Conservation (phyloP, 2,797 vertebrate species). For the Pipistrellus nathusii region DNA sequence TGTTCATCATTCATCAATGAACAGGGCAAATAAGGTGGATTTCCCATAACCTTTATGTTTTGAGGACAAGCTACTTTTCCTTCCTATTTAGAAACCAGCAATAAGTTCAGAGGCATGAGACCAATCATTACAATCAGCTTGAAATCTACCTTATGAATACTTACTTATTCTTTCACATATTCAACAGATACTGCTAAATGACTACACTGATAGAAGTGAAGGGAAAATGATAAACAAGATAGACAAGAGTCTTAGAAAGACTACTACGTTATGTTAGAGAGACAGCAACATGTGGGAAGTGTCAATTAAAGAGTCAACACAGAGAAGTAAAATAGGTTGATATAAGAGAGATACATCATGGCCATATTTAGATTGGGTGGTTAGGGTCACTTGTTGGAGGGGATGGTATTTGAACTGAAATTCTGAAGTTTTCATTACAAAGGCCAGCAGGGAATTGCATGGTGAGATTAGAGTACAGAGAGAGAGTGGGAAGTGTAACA, state of each 20-base stretch:
- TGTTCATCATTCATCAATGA: neutral
- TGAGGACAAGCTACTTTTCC: neutral
- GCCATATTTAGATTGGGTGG: neutral
- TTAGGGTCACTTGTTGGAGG: neutral
- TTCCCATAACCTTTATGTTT: neutral
- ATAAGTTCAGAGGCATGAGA: neutral
- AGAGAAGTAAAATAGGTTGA: neutral
- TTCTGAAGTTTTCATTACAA: neutral
- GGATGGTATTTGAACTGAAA: neutral
- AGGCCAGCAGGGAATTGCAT: neutral
- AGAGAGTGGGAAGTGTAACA: fast-evolving
- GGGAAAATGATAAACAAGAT: neutral
- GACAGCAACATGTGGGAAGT: neutral
- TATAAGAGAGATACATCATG: fast-evolving
- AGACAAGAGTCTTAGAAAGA: neutral
- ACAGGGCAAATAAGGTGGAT: neutral
- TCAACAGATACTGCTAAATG: neutral
- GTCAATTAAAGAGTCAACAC: neutral
- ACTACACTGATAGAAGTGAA: neutral
- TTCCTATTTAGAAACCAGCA: neutral
- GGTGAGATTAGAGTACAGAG: neutral
- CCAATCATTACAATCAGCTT: fast-evolving
- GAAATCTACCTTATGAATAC: neutral
- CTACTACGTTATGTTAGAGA: neutral
- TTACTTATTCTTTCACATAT: neutral